Evolutionary conservation across 2,113 vertebrate species (phyloP).

Genomic region (Protomyctophum bolini): DNA sequence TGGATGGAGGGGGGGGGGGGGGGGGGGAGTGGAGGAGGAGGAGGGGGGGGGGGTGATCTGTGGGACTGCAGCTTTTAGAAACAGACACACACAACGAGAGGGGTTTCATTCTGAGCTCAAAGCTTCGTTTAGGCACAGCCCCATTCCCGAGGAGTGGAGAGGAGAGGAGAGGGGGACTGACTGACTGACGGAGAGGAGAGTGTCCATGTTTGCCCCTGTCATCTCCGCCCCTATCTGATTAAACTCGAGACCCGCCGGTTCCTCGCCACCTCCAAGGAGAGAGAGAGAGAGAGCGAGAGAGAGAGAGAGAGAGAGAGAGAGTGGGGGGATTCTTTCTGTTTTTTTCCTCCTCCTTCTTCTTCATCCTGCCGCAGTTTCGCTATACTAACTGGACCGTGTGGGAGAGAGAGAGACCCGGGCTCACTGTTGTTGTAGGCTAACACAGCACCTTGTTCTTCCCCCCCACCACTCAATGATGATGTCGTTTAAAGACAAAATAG

Average conservation of each 20-base stretch:
- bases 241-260: constrained; percentile 61
- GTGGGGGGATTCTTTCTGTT: constrained; percentile 29
- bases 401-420: constrained; percentile 46
- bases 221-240: constrained; percentile 78
- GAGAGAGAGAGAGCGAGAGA: constrained; percentile 26
- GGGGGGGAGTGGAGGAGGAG: constrained; percentile 74
- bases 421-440: constrained; percentile 25
- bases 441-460: not conserved
- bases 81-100: constrained; percentile 89
- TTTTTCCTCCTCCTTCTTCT: constrained; percentile 2
- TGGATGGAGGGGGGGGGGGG: constrained; percentile 77
- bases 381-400: constrained; percentile 53
- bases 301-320: constrained; percentile 25
- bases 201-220: constrained; percentile 78
- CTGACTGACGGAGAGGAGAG: constrained; percentile 31
- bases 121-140: constrained; percentile 91
- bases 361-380: constrained; percentile 52
- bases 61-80: constrained; percentile 95
- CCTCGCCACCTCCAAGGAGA: constrained; percentile 55
- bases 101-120: constrained; percentile 94
- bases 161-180: constrained; percentile 74
- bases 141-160: constrained; percentile 81
- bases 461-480: constrained; percentile 49
- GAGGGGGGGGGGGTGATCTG: constrained; percentile 49
- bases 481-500: constrained; percentile 66